Evolutionary conservation across 2,797 vertebrate species (phyloP), one percentile per base, ranked within the genome.

Genomic region (Spinus pinus): DNA sequence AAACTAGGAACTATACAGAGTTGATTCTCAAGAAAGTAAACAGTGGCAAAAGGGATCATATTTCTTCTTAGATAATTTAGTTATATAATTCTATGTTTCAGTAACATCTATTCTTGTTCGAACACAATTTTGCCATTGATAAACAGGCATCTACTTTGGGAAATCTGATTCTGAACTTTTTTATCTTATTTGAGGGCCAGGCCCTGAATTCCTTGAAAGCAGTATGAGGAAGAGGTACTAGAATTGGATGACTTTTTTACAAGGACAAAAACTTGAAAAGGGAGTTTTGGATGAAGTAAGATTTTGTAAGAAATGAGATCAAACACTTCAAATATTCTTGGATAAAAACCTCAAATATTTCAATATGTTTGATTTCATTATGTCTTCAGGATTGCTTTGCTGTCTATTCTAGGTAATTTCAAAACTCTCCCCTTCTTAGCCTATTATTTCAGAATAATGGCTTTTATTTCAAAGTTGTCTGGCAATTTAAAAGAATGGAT

Each of bases 391-490:
- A 80, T 37, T 54, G 3, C 6, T 81, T 78, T 69, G 13, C 12
- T 41, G 4, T 75, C 44, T 78, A 46, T 30, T 41, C 30, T 28
- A 75, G 16, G 12, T 42, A 0, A 50, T 75, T 91, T 82, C 10
- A 50, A 54, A 62, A 2, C 1, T 3, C 3, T 33, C 1, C 16
- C 3, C 10, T 35, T 20, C 16, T 41, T 41, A 80, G 27, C 6
- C 14, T 67, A n/a, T 15, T 1, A 42, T 77, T 64, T 95, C 50
- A 77, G 37, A 53, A 51, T 42, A 72, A 64, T 44, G 4, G 3
- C 4, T 77, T 86, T 65, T 47, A 61, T 67, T 83, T 80, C 8
- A 67, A 79, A 72, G 35, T 21, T 27, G 2, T 41, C 51, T 49
- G 44, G 20, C 8, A 60, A 39, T 69, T 64, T 67, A 44, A 60